Base-by-base conservation (phyloP, 2,888 invertebrate species). In the Drepana falcataria region DNA sequence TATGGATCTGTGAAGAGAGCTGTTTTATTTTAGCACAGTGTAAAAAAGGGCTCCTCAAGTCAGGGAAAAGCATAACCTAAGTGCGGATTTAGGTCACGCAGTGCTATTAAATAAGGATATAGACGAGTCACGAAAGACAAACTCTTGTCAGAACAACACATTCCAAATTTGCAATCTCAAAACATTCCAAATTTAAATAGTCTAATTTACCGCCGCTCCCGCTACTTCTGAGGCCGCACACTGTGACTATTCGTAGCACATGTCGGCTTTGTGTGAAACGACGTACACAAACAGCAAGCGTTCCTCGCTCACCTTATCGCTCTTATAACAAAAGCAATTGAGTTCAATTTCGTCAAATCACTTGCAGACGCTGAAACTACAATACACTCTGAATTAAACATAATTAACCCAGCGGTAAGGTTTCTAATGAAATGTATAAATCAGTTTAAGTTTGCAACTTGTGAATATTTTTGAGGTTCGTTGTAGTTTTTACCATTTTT, bases 221-320 rank as follows among this genome's bases (percentile, higher is more conserved):
- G 71, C 71, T 71, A 3, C 40, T 49, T 73, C 56, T 65, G 37
- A 48, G 55, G 4, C 69, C 68, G 48, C 58, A 51, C 66, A 60
- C 49, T 58, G 59, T 58, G 59, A 63, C 77, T 68, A 78, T 81
- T 79, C 65, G 51, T 60, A 65, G 65, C 81, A 81, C 69, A 75
- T 75, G 79, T 68, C 59, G 69, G 56, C 73, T 69, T 68, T 69
- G 74, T 68, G 65, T 63, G 65, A 68, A 79, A 77, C 70, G 71
- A 68, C 66, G 61, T 59, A 63, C 57, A 60, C 57, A 60, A 60
- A 59, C 55, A 21, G 21, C 21, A 55, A 65, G 49, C 56, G 63
- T 57, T 56, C 34, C 3, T 33, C 52, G 53, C 49, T 33, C 2
- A 1, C 21, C n/a, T 51, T 57, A 58, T 53, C 53, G 53, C 58